Conservation (phyloP, 64 coral and sea anemone genomes). For the Porites lutea region DNA sequence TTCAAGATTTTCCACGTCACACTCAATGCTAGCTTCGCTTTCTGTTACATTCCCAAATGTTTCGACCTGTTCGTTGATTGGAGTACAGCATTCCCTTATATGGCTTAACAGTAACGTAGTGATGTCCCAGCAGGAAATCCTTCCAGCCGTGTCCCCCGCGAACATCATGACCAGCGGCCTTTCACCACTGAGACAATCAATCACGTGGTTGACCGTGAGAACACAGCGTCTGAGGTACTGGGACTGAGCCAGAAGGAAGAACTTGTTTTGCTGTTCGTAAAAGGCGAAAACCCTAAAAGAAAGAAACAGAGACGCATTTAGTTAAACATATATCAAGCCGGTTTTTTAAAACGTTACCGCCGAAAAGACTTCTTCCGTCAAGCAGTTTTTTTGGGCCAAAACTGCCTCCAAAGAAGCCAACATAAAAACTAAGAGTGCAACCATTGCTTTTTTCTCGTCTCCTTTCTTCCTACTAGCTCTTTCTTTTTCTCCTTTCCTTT, state of each 20-base stretch:
- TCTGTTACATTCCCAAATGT: not conserved
- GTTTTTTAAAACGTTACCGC: no score
- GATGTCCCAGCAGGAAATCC: slow-evolving; percentile 83
- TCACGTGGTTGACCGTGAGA: slow-evolving; percentile 60
- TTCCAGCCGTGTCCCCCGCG: slow-evolving; percentile 92
- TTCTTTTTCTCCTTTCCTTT: no score
- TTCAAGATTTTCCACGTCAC: not conserved
- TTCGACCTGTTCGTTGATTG: not conserved
- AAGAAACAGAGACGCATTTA: not conserved
- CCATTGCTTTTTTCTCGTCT: no score
- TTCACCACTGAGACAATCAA: not conserved
- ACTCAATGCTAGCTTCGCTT: not conserved
- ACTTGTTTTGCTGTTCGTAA: slow-evolving; percentile 38
- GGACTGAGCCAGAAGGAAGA: slow-evolving; percentile 74
- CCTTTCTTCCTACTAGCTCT: no score
- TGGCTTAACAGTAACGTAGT: slow-evolving; percentile 65
- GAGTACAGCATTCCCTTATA: slow-evolving; percentile 47
- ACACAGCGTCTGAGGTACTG: slow-evolving; percentile 84
- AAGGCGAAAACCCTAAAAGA: slow-evolving; percentile 45
- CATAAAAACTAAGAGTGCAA: no score
- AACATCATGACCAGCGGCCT: slow-evolving; percentile 68
- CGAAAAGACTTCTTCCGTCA: no score
- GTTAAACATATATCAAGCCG: not conserved
- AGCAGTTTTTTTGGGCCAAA: no score
- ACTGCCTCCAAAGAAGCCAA: no score